Conservation (phyloP, 2,888 invertebrate species). For the Peribatodes rhomboidaria region DNA sequence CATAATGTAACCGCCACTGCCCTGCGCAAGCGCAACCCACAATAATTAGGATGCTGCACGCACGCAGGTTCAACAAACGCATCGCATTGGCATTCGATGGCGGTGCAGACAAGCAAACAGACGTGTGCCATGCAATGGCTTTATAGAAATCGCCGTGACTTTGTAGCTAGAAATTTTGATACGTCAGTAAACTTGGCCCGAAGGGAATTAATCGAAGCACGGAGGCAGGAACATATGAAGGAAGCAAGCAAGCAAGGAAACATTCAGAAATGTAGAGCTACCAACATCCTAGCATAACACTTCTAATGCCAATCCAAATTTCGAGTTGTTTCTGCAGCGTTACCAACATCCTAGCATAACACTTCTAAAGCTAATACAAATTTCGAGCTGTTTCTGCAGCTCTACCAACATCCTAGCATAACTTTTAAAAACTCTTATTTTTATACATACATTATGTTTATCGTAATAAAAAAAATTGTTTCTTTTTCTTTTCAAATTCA, state of each 20-base stretch:
- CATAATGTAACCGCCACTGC: constrained; percentile 3
- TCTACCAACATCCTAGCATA: no score
- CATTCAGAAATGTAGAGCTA: not conserved
- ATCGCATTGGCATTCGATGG: constrained; percentile 65
- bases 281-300: not conserved
- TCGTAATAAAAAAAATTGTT: no score
- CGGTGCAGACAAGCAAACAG: constrained; percentile 43
- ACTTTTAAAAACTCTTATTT: no score
- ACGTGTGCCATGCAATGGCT: constrained; percentile 27
- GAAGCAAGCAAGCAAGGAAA: not conserved
- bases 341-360: no score
- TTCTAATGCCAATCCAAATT: no score
- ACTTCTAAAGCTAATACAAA: no score
- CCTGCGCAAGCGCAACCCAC: constrained; percentile 22
- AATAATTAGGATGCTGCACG: constrained; percentile 64
- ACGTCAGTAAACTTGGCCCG: not conserved
- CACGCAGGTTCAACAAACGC: constrained; percentile 67
- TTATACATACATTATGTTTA: no score
- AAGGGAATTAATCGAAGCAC: no score
- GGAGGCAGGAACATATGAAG: no score
- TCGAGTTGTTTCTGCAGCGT: no score
- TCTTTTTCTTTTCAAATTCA: no score
- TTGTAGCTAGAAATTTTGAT: not conserved
- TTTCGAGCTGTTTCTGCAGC: no score
- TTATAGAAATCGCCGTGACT: constrained; percentile 21